Conservation (phyloP, 2,888 invertebrate genomes). For the Lithophane socia region DNA sequence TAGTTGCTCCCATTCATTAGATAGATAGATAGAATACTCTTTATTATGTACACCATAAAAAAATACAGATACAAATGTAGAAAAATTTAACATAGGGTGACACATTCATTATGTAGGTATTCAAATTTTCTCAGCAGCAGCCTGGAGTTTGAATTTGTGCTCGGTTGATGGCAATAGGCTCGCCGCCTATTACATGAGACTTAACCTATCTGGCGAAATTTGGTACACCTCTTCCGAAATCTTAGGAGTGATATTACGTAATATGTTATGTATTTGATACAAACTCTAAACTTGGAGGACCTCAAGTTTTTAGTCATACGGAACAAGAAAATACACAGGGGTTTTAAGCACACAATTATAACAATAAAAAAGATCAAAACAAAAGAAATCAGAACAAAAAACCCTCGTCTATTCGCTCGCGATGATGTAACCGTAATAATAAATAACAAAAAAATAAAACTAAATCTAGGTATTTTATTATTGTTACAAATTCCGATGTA, state of each 20-base stretch:
- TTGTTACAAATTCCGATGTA: slow-evolving; percentile 54
- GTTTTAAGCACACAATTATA: neutral
- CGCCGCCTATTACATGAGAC: neutral
- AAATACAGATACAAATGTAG: no score
- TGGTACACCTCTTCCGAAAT: neutral
- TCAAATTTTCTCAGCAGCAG: no score
- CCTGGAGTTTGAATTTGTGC: no score
- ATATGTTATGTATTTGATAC: neutral
- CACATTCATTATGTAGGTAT: no score
- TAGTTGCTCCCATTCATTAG: neutral
- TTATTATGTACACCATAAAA: no score
- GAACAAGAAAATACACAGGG: neutral
- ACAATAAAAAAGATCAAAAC: neutral
- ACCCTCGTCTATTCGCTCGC: neutral
- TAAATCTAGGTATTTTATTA: slow-evolving; percentile 23
- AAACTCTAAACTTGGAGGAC: neutral
- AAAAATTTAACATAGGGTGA: no score
- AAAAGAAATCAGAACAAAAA: neutral
- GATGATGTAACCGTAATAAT: neutral
- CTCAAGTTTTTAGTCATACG: neutral
- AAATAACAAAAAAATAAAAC: slow-evolving; percentile 4
- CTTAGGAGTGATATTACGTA: neutral
- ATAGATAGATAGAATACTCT: no score
- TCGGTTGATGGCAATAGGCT: no score
- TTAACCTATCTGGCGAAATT: neutral